A percentile compares a stretch with the other conserved stretches of the same genome.
These are phyloP conservation scores for Holotrichia oblita DNA, from an alignment of 1,140 invertebrate species.

Conservation along the genomic window DNA sequence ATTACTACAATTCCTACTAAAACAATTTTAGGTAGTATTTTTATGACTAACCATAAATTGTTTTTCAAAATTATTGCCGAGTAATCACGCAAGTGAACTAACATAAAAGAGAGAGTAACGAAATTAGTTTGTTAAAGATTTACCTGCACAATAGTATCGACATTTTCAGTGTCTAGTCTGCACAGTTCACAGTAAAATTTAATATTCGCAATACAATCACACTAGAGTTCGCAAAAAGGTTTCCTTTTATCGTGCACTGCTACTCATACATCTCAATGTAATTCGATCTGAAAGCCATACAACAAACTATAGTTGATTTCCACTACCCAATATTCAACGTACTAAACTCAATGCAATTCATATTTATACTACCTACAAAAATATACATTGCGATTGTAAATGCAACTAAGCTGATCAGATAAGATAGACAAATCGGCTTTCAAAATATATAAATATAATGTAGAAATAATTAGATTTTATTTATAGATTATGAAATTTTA, in stretches of 20 bases:
- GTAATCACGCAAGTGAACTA: no score
- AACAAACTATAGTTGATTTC: neutral
- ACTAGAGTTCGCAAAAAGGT: neutral
- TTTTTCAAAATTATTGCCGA: no score
- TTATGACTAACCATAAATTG: no score
- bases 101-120: no score
- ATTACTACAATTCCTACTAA: no score
- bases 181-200: neutral
- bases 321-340: neutral
- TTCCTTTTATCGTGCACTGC: neutral
- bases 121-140: neutral
- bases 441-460: neutral
- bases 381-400: neutral
- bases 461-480: neutral
- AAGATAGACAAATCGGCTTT: neutral
- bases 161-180: neutral
- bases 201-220: neutral
- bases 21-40: no score
- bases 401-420: neutral
- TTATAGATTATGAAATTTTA: no score
- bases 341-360: neutral
- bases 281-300: neutral
- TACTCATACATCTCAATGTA: neutral
- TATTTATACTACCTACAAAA: neutral
- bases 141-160: conserved; percentile 1